A percentile compares a stretch with the other conserved stretches of the same genome.
Conservation (phyloP, 64 coral and sea anemone species). For the Stichodactyla mertensii region DNA sequence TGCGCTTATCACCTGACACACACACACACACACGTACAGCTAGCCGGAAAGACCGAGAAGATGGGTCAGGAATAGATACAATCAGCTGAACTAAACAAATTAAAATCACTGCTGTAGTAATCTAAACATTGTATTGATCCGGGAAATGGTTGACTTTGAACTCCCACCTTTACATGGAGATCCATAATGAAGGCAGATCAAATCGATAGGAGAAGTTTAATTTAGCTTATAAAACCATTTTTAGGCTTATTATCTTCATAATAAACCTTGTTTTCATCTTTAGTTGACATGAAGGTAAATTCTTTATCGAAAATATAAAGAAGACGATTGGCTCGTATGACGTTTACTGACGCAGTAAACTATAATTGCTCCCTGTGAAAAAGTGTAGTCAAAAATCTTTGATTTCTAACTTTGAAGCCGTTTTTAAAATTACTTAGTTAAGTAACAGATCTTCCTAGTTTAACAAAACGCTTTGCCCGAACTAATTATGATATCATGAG, state of each 20-base stretch:
- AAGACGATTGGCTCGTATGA: neutral
- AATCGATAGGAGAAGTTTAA: neutral
- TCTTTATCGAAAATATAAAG: neutral
- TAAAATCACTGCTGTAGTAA: neutral
- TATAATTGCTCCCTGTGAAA: neutral
- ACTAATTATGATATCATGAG: neutral
- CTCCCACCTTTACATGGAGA: neutral
- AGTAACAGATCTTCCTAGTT: neutral
- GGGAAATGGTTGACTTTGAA: neutral
- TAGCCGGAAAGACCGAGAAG: neutral
- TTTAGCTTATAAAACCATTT: neutral
- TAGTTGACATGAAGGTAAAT: neutral
- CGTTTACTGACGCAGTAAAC: neutral
- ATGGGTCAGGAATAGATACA: neutral
- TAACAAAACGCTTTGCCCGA: neutral
- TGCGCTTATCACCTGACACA: neutral
- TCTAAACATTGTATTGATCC: neutral
- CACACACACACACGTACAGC: neutral
- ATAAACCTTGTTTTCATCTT: neutral
- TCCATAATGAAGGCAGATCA: neutral
- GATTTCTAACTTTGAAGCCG: neutral
- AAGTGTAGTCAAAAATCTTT: neutral
- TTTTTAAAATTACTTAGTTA: neutral
- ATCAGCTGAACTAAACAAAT: constrained; percentile 3
- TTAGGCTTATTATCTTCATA: neutral